Conservation (phyloP, 2,888 invertebrate species). For the Polymixis lichenea region DNA sequence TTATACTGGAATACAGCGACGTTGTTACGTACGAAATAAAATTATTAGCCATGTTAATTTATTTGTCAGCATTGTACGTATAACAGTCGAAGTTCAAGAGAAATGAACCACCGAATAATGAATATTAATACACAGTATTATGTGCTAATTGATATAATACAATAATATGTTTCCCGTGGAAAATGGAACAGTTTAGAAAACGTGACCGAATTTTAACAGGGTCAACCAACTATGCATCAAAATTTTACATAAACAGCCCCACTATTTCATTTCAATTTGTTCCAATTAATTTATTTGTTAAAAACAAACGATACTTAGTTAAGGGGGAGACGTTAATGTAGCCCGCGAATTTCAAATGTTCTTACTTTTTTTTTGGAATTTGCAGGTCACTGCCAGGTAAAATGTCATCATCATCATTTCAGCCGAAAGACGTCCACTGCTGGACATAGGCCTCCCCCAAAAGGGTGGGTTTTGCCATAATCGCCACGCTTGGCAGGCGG, state of each 20-base stretch:
- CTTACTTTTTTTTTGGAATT: too few relatives aligned
- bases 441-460: too few relatives aligned
- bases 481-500: too few relatives aligned
- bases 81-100: slow-evolving; percentile 52
- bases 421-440: too few relatives aligned
- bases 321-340: too few relatives aligned
- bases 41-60: slow-evolving; percentile 46
- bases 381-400: too few relatives aligned
- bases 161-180: slow-evolving; percentile 7
- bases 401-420: too few relatives aligned
- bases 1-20: not conserved
- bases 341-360: too few relatives aligned
- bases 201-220: slow-evolving; percentile 2
- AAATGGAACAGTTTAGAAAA: slow-evolving; percentile 4
- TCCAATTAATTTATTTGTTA: not conserved
- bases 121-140: slow-evolving; percentile 44
- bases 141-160: slow-evolving; percentile 47
- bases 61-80: slow-evolving; percentile 21
- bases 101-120: slow-evolving; percentile 52
- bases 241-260: not conserved
- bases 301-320: not conserved
- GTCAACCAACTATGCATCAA: not conserved
- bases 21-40: slow-evolving; percentile 9
- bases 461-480: too few relatives aligned
- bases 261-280: not conserved